phyloP scores from a whole-genome alignment of 1,140 invertebrate species.

The Drosophila novamexicana region DNA sequence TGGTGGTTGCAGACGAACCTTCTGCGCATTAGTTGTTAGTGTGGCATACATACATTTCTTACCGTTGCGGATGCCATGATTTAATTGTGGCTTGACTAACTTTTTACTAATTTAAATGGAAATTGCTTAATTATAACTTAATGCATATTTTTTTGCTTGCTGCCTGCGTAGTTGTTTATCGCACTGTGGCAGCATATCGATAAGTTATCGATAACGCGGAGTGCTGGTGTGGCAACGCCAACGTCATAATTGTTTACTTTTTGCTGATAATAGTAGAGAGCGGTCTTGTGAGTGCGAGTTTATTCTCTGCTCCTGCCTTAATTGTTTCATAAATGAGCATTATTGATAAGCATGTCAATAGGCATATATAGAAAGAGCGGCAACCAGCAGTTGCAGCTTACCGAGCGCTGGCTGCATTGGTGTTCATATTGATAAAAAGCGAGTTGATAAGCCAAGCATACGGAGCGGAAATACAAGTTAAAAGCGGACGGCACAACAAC shows the following conservation, averaged over 20 bases:
- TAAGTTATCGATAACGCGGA: constrained; percentile 3
- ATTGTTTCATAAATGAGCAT: constrained; percentile 29
- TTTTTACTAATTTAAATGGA: constrained; percentile 39
- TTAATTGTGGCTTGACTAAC: constrained; percentile 31
- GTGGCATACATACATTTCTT: constrained; percentile 84
- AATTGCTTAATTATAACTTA: constrained; percentile 41
- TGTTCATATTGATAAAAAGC: constrained; percentile 23
- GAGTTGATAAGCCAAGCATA: constrained; percentile 30
- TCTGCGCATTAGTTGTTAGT: constrained; percentile 58
- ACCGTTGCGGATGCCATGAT: constrained; percentile 84
- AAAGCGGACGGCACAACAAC: constrained; percentile 52
- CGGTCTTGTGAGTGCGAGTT: constrained; percentile 9
- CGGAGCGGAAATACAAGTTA: constrained; percentile 43
- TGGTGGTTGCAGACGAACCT: constrained; percentile 19
- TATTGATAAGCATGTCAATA: constrained; percentile 24
- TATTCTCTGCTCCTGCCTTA: background rate
- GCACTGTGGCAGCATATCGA: constrained; percentile 25
- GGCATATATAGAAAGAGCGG: background rate
- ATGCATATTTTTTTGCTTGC: constrained; percentile 57
- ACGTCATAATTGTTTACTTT: constrained; percentile 51
- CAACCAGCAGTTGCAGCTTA: constrained; percentile 15
- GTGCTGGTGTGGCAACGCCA: constrained; percentile 34
- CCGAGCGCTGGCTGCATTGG: background rate
- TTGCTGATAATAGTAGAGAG: constrained; percentile 39
- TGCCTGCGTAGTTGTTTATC: constrained; percentile 64